Percentiles rank a stretch among this genome's conserved stretches.
These are phyloP conservation scores for Spisula solida DNA, from an alignment of 2,888 invertebrate genomes.

Conservation along the genomic window DNA sequence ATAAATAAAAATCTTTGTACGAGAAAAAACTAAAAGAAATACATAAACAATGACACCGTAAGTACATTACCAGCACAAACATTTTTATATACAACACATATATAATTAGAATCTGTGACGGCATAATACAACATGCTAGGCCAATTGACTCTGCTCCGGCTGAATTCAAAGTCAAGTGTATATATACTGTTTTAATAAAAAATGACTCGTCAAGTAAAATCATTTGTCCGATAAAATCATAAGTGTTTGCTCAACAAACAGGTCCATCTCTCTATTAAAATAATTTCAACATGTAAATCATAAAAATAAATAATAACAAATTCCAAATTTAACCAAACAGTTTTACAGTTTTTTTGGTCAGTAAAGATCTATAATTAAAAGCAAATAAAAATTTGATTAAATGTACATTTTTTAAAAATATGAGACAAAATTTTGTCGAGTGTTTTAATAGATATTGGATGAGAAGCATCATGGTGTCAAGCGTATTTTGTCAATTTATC, in stretches of 20 bases:
- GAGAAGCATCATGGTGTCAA: no score
- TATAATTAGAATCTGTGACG: neutral
- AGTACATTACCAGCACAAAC: slow-evolving; percentile 6
- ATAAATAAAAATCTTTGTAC: slow-evolving; percentile 11
- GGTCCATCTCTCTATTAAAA: neutral
- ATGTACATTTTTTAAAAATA: no score
- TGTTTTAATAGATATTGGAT: no score
- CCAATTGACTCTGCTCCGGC: neutral
- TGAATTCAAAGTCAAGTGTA: neutral
- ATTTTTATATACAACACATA: slow-evolving; percentile 9
- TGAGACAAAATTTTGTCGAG: no score
- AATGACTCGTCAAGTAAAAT: neutral
- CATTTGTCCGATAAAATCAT: neutral
- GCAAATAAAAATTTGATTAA: no score
- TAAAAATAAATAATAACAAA: neutral
- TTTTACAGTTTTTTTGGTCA: no score
- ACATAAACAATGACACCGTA: neutral
- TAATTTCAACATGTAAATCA: neutral
- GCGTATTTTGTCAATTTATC: no score
- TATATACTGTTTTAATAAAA: neutral
- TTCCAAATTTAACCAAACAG: neutral
- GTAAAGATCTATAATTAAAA: no score
- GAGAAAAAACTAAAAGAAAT: neutral
- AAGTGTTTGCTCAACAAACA: neutral
- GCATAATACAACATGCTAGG: neutral